phyloP scores from a whole-genome alignment of 2,797 vertebrate genomes.

The Ispidina lecontei region DNA sequence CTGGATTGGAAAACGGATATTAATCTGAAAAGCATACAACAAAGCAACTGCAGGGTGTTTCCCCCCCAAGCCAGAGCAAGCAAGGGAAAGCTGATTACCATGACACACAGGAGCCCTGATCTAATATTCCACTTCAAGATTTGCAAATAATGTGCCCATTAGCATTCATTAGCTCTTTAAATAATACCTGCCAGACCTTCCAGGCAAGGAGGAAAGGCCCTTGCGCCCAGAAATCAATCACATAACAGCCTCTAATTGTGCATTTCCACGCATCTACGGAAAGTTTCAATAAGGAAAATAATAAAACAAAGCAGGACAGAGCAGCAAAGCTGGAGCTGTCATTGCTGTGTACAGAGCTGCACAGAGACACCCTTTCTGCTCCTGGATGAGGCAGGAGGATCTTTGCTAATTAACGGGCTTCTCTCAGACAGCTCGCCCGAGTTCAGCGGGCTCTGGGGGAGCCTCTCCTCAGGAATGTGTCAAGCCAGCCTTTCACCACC shows the following conservation, averaged over 20 bases:
- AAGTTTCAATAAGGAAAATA: background rate
- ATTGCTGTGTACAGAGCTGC: background rate
- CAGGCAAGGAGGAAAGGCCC: slow-evolving; percentile 58
- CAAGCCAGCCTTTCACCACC: background rate
- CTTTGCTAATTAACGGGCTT: background rate
- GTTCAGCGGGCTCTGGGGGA: background rate
- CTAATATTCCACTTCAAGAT: slow-evolving; percentile 71
- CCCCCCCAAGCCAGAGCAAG: slow-evolving; percentile 15
- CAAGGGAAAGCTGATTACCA: slow-evolving; percentile 69
- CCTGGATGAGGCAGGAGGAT: background rate
- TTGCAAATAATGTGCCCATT: slow-evolving; percentile 73
- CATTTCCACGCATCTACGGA: background rate
- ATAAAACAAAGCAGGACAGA: slow-evolving; percentile 20
- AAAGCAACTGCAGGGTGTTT: slow-evolving; percentile 65
- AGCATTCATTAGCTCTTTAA: slow-evolving; percentile 75
- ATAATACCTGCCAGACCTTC: slow-evolving; percentile 72
- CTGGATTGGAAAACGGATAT: slow-evolving; percentile 50
- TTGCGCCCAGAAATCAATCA: slow-evolving; percentile 54
- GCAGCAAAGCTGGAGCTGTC: slow-evolving; percentile 9
- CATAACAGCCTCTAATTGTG: slow-evolving; percentile 39
- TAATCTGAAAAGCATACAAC: slow-evolving; percentile 65
- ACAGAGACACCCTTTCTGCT: background rate
- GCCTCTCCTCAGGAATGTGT: background rate
- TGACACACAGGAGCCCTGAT: slow-evolving; percentile 69
- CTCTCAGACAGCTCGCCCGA: background rate